Evolutionary conservation across 1,140 invertebrate species (phyloP), one percentile per base, ranked within the genome.

Genomic region (Leptopilina clavipes): DNA sequence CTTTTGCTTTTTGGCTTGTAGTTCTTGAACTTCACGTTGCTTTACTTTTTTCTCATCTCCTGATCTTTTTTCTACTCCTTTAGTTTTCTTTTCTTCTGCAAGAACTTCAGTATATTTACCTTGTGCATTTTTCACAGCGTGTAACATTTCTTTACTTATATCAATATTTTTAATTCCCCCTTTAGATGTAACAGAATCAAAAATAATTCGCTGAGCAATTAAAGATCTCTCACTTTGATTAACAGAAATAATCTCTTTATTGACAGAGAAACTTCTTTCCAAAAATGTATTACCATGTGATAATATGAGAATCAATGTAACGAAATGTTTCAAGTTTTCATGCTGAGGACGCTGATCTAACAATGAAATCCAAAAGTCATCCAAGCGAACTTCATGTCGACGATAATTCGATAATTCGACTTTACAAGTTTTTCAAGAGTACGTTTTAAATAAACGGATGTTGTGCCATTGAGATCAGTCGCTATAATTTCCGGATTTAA

Each of bases 401-500:
- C 44, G 10, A n/a, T 48, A 48, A n/a, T n/a, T n/a, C n/a, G n/a
- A n/a, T n/a, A n/a, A 10, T 48, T 48, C 3, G 12, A 48, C 11
- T 48, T 14, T 48, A 48, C 44, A 10, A 56, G 52, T 19, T 56
- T 56, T 19, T 19, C 17, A 9, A 56, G 52, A 56, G 17, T 48
- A 14, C 44, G 44, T 48, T 48, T 48, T 48, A 48, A 48, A 48
- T 48, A 48, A n/a, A 48, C 44, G 3, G 14, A 48, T n/a, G 6
- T 48, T 48, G 44, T 14, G n/a, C 44, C 14, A 48, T 48, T n/a
- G 1, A 1, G 11, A 56, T 17, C 52, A 56, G 18, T 6, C 3
- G 52, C 52, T 56, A 56, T 56, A 18, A 56, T 10, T 56, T 56
- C 52, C 17, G 52, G 18, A 56, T 56, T 56, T 10, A 56, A 19